Conservation (phyloP, 2,797 vertebrate genomes). For the Mus caroli region DNA sequence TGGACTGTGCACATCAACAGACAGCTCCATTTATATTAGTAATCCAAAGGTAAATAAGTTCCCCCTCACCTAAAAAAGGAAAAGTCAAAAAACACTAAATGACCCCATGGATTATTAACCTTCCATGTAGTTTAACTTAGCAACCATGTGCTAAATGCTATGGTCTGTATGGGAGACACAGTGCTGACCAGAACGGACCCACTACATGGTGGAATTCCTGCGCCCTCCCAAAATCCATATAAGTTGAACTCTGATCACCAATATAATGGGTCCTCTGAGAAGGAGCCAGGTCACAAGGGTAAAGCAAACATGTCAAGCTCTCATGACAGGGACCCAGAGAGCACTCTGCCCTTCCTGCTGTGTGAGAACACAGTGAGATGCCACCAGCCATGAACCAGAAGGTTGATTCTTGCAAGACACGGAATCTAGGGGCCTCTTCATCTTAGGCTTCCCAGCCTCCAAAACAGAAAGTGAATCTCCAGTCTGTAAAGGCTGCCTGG, state of each 20-base stretch:
- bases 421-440: neutral
- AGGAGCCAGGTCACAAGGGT: neutral
- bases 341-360: neutral
- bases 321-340: neutral
- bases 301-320: neutral
- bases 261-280: too few relatives aligned
- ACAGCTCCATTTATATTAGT: neutral
- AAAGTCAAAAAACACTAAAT: neutral
- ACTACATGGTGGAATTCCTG: neutral
- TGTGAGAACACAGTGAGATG: neutral
- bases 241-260: neutral
- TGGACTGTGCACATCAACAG: neutral
- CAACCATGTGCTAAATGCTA: neutral
- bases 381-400: neutral
- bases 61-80: neutral
- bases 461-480: neutral
- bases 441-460: neutral
- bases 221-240: neutral
- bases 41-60: neutral
- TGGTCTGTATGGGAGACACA: neutral
- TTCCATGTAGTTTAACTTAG: constrained; percentile 13
- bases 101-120: neutral
- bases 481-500: neutral
- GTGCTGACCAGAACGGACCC: neutral
- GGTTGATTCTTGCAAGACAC: neutral